These are phyloP conservation scores for Spodoptera littoralis DNA, from an alignment of 2,888 invertebrate species.

Conservation along the genomic window DNA sequence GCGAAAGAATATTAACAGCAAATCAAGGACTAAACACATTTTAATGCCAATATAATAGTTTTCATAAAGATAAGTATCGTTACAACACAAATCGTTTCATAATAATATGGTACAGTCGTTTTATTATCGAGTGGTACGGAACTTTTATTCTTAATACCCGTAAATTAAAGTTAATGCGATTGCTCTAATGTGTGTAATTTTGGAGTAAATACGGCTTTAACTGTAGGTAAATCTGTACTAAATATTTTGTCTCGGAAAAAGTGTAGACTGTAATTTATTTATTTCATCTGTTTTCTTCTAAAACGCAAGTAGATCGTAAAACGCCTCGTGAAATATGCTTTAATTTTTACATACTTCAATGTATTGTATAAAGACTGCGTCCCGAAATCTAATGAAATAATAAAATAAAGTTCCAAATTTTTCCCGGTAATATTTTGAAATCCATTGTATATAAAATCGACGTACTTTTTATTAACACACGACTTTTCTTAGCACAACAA, in stretches of 20 bases:
- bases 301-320: too few species aligned
- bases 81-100: conserved; percentile 18
- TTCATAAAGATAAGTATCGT: not conserved
- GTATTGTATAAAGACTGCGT: too few species aligned
- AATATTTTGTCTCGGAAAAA: not conserved
- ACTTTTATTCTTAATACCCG: conserved; percentile 4
- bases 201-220: not conserved
- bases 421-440: too few species aligned
- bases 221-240: not conserved
- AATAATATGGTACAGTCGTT: conserved; percentile 28
- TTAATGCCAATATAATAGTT: conserved; percentile 41
- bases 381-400: too few species aligned
- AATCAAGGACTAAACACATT: conserved; percentile 23
- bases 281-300: too few species aligned
- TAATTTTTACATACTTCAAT: too few species aligned
- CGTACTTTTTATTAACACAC: too few species aligned
- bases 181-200: conserved; percentile 12
- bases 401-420: too few species aligned
- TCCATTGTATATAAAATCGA: too few species aligned
- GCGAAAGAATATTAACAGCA: not conserved
- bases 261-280: too few species aligned
- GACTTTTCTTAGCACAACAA: too few species aligned
- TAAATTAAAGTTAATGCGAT: conserved; percentile 19
- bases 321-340: too few species aligned
- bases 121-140: conserved; percentile 8